Evolutionary conservation across 2,888 invertebrate species (phyloP).

Genomic region (Leptodirus hochenwartii): DNA sequence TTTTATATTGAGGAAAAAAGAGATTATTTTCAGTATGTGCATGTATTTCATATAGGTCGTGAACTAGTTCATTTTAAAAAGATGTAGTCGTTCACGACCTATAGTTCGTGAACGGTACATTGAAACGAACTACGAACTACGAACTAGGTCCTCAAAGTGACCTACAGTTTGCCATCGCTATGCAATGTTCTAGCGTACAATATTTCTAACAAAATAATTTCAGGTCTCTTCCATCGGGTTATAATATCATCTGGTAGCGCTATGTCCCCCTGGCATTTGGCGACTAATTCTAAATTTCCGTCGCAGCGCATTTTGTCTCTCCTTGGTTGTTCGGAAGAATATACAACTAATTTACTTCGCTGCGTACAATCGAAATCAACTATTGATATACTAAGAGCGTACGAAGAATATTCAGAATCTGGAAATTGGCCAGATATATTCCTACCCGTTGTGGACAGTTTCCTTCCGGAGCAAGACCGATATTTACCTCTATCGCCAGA

Average conservation of each 20-base stretch:
- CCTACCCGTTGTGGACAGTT: conserved; percentile 44
- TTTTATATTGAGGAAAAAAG: no score
- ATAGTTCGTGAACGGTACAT: no score
- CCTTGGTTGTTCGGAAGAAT: conserved; percentile 32
- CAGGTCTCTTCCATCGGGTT: conserved; percentile 44
- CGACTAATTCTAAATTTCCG: conserved; percentile 27
- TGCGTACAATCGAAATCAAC: conserved; percentile 43
- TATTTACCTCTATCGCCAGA: conserved; percentile 38
- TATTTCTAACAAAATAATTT: no score
- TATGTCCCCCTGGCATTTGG: conserved; percentile 27
- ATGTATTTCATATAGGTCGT: no score
- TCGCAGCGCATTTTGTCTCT: conserved; percentile 37
- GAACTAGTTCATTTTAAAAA: no score
- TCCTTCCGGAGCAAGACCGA: conserved; percentile 38
- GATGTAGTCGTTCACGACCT: no score
- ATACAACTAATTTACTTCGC: conserved; percentile 31
- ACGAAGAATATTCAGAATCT: conserved; percentile 35
- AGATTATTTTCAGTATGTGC: no score
- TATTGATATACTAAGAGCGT: conserved; percentile 38
- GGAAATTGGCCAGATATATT: conserved; percentile 37
- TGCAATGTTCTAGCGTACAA: no score
- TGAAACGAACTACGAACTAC: no score
- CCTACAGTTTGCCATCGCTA: no score
- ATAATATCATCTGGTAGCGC: conserved; percentile 47
- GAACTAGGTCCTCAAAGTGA: no score